Percentiles rank a stretch among this genome's conserved stretches.
phyloP scores from a whole-genome alignment of 2,888 invertebrate species.

The Caenorhabditis zanzibari region DNA sequence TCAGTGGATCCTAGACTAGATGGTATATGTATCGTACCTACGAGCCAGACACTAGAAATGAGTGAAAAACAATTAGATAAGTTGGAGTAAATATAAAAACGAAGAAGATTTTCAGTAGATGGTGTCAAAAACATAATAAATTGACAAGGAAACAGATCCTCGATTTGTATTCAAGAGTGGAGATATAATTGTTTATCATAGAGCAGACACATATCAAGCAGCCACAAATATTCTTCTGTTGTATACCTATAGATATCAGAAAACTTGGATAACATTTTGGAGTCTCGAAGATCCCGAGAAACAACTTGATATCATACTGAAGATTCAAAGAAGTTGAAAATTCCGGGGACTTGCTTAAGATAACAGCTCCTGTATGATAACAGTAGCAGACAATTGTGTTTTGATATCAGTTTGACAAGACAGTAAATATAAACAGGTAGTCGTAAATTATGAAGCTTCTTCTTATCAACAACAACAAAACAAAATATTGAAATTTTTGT shows the following conservation, averaged over 20 bases:
- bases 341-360: no score
- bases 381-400: no score
- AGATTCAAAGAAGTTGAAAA: neutral
- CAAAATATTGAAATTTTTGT: no score
- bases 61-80: conserved; percentile 33
- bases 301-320: neutral
- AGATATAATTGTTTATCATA: conserved; percentile 23
- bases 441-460: no score
- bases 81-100: neutral
- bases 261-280: neutral
- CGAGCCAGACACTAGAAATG: conserved; percentile 8
- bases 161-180: neutral
- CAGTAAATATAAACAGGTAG: no score
- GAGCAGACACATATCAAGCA: neutral
- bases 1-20: neutral
- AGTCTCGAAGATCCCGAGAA: no score
- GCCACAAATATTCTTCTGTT: conserved; percentile 13
- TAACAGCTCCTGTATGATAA: no score
- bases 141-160: conserved; percentile 11
- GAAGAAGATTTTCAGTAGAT: neutral
- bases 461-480: no score
- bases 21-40: neutral
- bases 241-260: neutral
- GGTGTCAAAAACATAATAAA: conserved; percentile 24
- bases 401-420: no score